phyloP scores from a whole-genome alignment of 2,797 vertebrate genomes.

The Psittacula echo region DNA sequence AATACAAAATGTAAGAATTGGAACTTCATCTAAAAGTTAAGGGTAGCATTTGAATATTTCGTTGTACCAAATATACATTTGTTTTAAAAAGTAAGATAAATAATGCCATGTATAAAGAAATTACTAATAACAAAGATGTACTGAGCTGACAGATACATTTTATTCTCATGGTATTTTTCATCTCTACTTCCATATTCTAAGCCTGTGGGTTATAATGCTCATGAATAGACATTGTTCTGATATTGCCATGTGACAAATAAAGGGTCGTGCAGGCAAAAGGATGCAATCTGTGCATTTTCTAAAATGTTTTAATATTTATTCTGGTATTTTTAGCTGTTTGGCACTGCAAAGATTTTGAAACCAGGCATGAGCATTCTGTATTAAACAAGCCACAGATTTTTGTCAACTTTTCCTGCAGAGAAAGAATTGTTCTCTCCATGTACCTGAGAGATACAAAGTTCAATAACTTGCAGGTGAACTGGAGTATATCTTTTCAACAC shows the following conservation, averaged over 20 bases:
- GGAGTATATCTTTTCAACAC: not conserved
- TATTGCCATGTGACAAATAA: not conserved
- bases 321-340: not conserved
- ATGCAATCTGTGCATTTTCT: not conserved
- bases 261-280: not conserved
- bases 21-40: not conserved
- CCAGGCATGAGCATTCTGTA: not conserved
- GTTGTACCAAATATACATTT: not conserved
- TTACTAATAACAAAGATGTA: not conserved
- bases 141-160: not conserved
- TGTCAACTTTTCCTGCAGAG: not conserved
- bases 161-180: not conserved
- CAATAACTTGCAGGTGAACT: not conserved
- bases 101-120: not conserved
- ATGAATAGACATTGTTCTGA: not conserved
- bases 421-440: not conserved
- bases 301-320: not conserved
- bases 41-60: constrained; percentile 1
- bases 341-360: not conserved
- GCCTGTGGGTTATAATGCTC: not conserved
- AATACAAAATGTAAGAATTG: not conserved
- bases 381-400: not conserved
- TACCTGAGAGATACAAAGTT: not conserved
- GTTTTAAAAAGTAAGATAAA: not conserved
- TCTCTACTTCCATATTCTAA: not conserved